Evolutionary conservation across 2,888 invertebrate genomes (phyloP), one percentile per base, ranked within the genome.

Genomic region (Hyles lineata): DNA sequence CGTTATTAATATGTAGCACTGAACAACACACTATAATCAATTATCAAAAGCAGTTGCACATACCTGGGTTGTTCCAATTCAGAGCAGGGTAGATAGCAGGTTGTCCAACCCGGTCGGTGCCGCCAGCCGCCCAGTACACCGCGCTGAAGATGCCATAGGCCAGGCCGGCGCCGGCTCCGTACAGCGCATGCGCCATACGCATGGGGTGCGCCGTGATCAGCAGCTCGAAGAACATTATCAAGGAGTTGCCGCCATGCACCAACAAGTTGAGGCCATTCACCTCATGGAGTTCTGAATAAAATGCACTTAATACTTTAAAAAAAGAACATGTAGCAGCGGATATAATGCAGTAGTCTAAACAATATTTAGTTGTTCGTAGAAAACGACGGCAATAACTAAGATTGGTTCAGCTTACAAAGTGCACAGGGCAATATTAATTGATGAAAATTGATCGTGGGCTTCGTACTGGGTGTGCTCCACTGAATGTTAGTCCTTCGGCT

Each of bases 161-260:
- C 21, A 95, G 80, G 0, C 96, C 96, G 70, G 96, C 95, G 21
- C 94, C 85, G 0, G 96, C 92, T 59, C 96, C 95, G 90, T 96
- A 96, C 85, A 96, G 94, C 59, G 96, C 95, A 80, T 96, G 96
- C 43, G 96, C 92, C 60, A 97, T 88, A 43, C 96, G 95, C 70
- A 97, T 90, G 0, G 98, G 98, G 85, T 97, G 96, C 55, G 96
- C 95, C 11, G 97, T 96, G 71, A 98, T 91, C 73, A 95, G 95
- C 67, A 98, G 87, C 89, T 98, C 98, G 6, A 96, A 76, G 59
- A 97, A 86, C 96, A 98, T 97, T 76, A 97, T 90, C 15, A 97
- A 80, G 0, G 97, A 97, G 91, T 98, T 98, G 76, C 96, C 95
- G 17, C 96, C 96, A 87, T 98, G 98, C 0, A 97, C 96, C 71